Evolutionary conservation across 2,113 vertebrate genomes (phyloP), one percentile per base, ranked within the genome.

Genomic region (Equus quagga): DNA sequence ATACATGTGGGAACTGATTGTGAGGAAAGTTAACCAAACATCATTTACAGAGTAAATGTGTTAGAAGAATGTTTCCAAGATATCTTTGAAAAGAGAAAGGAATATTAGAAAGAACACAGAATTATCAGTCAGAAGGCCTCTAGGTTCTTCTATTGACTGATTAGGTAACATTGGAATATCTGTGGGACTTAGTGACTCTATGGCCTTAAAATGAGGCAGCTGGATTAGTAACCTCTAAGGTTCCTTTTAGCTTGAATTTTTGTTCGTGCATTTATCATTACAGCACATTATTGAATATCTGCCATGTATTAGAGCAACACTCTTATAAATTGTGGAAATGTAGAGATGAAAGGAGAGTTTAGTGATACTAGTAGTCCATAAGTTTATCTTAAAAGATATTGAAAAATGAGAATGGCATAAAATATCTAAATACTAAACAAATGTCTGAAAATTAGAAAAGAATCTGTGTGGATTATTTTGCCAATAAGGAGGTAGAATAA

Each of bases 351-450:
- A 96, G 28, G 24, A 44, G 23, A 87, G n/a, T n/a, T 67, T 58
- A 75, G 28, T 73, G 17, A 69, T 69, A 41, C 31, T 49, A 28
- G 2, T 73, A 69, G 19, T 85, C n/a, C 60, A 8, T 51, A 31
- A 67, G 23, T 85, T 91, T 85, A 73, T 69, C 51, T 93, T 75
- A 49, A 69, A 94, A 80, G 19, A 62, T 80, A 73, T 6, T 95
- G 28, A 94, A 51, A 67, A 93, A 73, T 44, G 28, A 19, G 10
- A 65, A 51, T 89, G 4, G 2, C 36, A 85, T 72, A 79, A 18
- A 64, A 44, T 72, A 41, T 60, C 13, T 28, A 84, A 41, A 26
- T 79, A 56, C 49, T 65, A 51, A 94, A n/a, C 28, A 81, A 49
- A 4, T 28, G 23, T 0, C 17, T 79, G 10, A 65, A 92, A 72